Conservation (phyloP, 2,888 invertebrate species). For the Liodrosophila aerea region DNA sequence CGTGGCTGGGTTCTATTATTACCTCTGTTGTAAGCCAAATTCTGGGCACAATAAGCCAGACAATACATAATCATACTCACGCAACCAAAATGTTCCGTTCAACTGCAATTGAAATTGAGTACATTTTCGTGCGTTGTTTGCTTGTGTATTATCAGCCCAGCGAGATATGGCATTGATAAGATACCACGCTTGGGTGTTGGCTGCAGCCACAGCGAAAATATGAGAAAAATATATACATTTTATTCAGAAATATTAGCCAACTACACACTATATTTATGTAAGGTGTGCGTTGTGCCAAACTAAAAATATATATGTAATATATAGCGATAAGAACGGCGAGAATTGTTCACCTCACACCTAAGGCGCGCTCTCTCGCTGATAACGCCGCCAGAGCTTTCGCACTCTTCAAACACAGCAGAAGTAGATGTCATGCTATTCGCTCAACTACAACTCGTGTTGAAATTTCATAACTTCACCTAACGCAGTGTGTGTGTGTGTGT, state of each 20-base stretch:
- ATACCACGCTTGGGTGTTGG: conserved; percentile 40
- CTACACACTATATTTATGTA: conserved; percentile 18
- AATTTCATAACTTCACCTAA: conserved; percentile 33
- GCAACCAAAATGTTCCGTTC: conserved; percentile 15
- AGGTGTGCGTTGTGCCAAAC: conserved; percentile 21
- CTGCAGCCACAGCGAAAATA: too few relatives aligned
- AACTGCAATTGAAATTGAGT: conserved; percentile 11
- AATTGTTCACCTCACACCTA: conserved; percentile 24
- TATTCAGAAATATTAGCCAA: conserved; percentile 2
- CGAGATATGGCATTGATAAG: conserved; percentile 43
- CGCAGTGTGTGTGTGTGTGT: conserved; percentile 9
- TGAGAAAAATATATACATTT: too few relatives aligned
- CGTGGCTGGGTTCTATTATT: conserved; percentile 3
- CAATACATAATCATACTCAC: conserved; percentile 20
- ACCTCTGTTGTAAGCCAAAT: conserved; percentile 1
- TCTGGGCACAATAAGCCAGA: conserved; percentile 28
- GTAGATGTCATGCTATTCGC: too few relatives aligned
- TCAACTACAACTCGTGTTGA: not conserved
- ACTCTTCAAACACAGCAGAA: too few relatives aligned
- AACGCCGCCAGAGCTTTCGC: conserved; percentile 14
- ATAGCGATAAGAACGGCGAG: conserved; percentile 31
- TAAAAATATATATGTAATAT: conserved; percentile 6
- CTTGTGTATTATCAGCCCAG: conserved; percentile 33
- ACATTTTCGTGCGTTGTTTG: not conserved
- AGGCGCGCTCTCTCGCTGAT: conserved; percentile 9